These are phyloP conservation scores for Cynopterus sphinx DNA, from an alignment of 2,797 vertebrate species.

Conservation along the genomic window DNA sequence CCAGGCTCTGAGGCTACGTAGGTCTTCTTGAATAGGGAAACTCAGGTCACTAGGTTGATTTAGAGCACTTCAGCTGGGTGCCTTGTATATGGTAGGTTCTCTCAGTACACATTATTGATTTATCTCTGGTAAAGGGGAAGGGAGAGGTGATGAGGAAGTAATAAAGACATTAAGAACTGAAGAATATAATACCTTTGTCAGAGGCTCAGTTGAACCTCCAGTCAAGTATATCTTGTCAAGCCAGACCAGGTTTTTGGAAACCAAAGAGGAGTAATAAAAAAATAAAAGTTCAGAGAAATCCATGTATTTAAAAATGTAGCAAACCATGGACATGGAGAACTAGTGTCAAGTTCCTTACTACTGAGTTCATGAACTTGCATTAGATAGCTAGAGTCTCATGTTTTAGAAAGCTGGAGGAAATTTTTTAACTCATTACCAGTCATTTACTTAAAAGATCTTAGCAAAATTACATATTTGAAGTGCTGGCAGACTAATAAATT, in stretches of 20 bases:
- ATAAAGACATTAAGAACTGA: not conserved
- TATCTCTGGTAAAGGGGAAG: not conserved
- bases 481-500: conserved; percentile 83
- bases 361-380: conserved; percentile 12
- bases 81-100: not conserved
- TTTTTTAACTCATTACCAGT: conserved; percentile 81
- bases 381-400: conserved; percentile 52
- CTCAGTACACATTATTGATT: not conserved
- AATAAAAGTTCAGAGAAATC: conserved; percentile 35
- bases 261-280: conserved; percentile 40
- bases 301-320: not conserved
- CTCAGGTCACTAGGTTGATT: not conserved
- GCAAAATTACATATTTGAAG: conserved; percentile 81
- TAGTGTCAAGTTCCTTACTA: not conserved
- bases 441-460: conserved; percentile 84
- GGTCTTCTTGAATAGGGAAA: not conserved
- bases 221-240: not conserved
- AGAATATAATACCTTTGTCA: not conserved
- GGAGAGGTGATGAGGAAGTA: not conserved
- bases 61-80: not conserved
- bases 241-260: conserved; percentile 26
- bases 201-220: not conserved
- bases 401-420: conserved; percentile 61
- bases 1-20: not conserved
- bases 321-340: not conserved